Base-by-base conservation (phyloP, 2,888 invertebrate species). In the Erebia palarica region DNA sequence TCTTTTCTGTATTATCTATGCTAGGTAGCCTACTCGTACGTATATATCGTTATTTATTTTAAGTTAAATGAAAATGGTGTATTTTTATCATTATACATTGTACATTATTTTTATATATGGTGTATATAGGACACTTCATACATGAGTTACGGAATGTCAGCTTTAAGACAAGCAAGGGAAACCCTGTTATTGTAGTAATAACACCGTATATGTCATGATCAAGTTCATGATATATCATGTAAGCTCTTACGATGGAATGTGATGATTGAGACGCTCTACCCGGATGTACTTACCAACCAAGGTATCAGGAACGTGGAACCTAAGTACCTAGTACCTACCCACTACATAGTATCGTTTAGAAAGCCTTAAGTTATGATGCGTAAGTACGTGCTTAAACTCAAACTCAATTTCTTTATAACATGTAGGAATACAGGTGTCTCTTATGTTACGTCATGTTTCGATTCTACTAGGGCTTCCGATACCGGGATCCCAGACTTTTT, bases 201-300 rank as follows among this genome's bases (percentile, higher is more conserved):
- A 73, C 70, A 68, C 78, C 80, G 70, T 80, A 77, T 84, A 82
- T 79, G 81, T 79, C 78, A 78, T 81, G 77, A 78, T 78, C 80
- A 79, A 77, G 78, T 76, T 70, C 72, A 70, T 72, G 74, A 74
- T 74, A 64, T 70, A 70, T 70, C 57, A 49, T 64, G 65, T 70
- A 65, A 70, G 42, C 61, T 66, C 68, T 68, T 76, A 82, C 80
- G 79, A 74, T 77, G 80, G 84, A 79, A 85, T 87, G 83, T 81
- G 71, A 82, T 80, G 71, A 82, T 80, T 80, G 81, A 73, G 77
- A 76, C 78, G 77, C 78, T 78, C 80, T 80, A 85, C 84, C 84
- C 88, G 87, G 82, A 85, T 84, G 78, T 80, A 72, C 72, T 36
- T 36, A 36, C 47, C 72, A 73, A 69, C 55, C 77, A 79, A 73